Evolutionary conservation across 2,797 vertebrate species (phyloP).

Genomic region (Clarias fuscus): DNA sequence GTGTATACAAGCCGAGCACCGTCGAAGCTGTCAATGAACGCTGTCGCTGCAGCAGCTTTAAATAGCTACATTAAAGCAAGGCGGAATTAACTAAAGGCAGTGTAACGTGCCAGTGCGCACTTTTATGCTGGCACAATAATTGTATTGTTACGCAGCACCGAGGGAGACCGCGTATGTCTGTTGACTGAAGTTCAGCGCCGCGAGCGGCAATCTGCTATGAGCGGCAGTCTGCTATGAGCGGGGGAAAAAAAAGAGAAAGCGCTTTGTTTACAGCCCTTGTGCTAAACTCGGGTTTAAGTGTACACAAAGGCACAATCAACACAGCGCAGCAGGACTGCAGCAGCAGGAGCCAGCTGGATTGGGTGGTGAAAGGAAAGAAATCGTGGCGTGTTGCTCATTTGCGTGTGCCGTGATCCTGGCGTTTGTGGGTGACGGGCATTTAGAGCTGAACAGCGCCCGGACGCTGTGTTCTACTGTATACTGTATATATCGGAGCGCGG

Average conservation of each 20-base stretch:
- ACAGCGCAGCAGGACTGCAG: conserved; percentile 17
- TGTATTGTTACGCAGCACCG: conserved; percentile 33
- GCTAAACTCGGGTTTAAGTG: conserved; percentile 42
- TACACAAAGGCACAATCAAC: conserved; percentile 52
- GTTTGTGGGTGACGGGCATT: conserved; percentile 4
- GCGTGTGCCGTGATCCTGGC: conserved; percentile 2
- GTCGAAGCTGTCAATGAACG: neutral
- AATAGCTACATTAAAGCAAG: neutral
- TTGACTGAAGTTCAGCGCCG: conserved; percentile 35
- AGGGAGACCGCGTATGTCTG: conserved; percentile 22
- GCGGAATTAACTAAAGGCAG: neutral
- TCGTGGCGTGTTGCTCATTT: neutral
- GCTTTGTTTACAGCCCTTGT: conserved; percentile 49
- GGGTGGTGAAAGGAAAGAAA: conserved; percentile 7
- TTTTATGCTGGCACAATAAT: conserved; percentile 40
- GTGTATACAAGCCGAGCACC: neutral
- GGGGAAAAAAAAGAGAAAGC: conserved; percentile 12
- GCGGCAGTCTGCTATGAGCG: conserved; percentile 39
- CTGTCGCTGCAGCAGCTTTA: neutral
- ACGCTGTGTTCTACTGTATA: neutral
- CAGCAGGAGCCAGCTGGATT: conserved; percentile 28
- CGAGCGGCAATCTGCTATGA: conserved; percentile 8
- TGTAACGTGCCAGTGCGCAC: conserved; percentile 18
- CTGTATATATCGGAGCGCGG: neutral
- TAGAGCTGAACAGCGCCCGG: neutral